Percentiles rank a stretch among this genome's conserved stretches.
Conservation (phyloP, 2,888 invertebrate genomes). For the Eledona agricola region DNA sequence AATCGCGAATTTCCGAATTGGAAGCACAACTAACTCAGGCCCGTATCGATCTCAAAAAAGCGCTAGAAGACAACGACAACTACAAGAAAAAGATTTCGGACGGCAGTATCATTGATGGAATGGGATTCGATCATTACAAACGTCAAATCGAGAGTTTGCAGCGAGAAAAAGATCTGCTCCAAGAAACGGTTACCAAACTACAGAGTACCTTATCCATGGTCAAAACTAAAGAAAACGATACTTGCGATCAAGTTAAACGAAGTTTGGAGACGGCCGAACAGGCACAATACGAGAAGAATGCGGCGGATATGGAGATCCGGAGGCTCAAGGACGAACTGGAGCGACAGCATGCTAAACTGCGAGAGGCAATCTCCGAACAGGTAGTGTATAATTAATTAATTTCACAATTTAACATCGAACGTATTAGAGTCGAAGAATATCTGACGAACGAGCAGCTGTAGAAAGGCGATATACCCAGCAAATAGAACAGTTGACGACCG, state of each 20-base stretch:
- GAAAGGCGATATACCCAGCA: slow-evolving; percentile 77
- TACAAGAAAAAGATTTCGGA: slow-evolving; percentile 61
- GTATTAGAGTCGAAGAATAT: slow-evolving; percentile 66
- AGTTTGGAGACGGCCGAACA: slow-evolving; percentile 78
- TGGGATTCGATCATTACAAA: slow-evolving; percentile 71
- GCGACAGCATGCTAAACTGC: slow-evolving; percentile 77
- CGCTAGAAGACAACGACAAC: slow-evolving; percentile 73
- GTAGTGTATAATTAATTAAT: slow-evolving; percentile 53
- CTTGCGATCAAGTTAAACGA: slow-evolving; percentile 71
- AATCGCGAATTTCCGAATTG: slow-evolving; percentile 83
- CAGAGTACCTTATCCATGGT: slow-evolving; percentile 72
- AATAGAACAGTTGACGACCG: slow-evolving; percentile 81
- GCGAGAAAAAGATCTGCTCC: slow-evolving; percentile 74
- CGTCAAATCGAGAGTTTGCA: slow-evolving; percentile 77
- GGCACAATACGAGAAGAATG: slow-evolving; percentile 79
- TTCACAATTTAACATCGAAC: slow-evolving; percentile 5
- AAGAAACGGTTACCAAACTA: slow-evolving; percentile 74
- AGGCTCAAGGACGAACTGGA: slow-evolving; percentile 80
- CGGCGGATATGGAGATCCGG: slow-evolving; percentile 78
- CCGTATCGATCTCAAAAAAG: slow-evolving; percentile 78
- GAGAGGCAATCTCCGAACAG: slow-evolving; percentile 80
- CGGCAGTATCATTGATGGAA: slow-evolving; percentile 64
- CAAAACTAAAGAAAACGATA: slow-evolving; percentile 71
- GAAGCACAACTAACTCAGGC: slow-evolving; percentile 84
- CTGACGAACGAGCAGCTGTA: slow-evolving; percentile 76